Evolutionary conservation across 2,888 invertebrate species (phyloP).

Genomic region (Macroteleia sp.): DNA sequence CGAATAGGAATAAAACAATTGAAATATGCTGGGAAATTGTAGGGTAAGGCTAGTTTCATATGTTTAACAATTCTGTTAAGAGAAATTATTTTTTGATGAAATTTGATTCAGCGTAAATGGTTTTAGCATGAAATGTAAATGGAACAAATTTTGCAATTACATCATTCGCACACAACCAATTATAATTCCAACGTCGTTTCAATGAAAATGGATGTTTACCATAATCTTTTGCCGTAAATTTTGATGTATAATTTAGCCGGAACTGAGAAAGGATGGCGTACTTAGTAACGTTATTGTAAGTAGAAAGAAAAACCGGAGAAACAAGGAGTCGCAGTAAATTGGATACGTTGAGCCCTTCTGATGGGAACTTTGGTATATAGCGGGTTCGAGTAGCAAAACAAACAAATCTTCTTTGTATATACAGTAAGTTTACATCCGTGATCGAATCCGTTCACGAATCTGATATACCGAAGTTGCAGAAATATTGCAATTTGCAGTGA

Average conservation of each 20-base stretch:
- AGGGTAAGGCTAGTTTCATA: no score
- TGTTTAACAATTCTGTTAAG: no score
- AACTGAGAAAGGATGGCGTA: constrained; percentile 11
- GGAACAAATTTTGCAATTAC: constrained; percentile 29
- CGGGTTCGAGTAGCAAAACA: constrained; percentile 46
- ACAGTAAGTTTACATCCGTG: constrained; percentile 33
- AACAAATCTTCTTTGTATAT: constrained; percentile 35
- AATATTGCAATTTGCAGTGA: constrained; percentile 49
- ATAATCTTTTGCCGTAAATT: constrained; percentile 32
- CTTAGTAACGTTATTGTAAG: constrained; percentile 35
- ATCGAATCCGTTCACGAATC: constrained; percentile 51
- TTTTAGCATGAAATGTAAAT: no score
- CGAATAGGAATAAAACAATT: no score
- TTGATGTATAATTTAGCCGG: constrained; percentile 36
- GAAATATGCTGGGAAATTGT: no score
- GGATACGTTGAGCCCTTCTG: constrained; percentile 52
- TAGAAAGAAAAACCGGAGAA: constrained; percentile 49
- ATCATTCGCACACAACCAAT: constrained; percentile 5
- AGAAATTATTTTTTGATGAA: no score
- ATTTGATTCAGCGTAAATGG: no score
- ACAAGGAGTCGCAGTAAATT: constrained; percentile 54
- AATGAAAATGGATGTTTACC: constrained; percentile 22
- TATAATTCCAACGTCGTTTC: constrained; percentile 23
- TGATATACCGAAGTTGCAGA: constrained; percentile 41
- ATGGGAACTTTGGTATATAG: constrained; percentile 50